Evolutionary conservation across 2,113 vertebrate species (phyloP), one percentile per base, ranked within the genome.

Genomic region (Pseudorasbora parva): DNA sequence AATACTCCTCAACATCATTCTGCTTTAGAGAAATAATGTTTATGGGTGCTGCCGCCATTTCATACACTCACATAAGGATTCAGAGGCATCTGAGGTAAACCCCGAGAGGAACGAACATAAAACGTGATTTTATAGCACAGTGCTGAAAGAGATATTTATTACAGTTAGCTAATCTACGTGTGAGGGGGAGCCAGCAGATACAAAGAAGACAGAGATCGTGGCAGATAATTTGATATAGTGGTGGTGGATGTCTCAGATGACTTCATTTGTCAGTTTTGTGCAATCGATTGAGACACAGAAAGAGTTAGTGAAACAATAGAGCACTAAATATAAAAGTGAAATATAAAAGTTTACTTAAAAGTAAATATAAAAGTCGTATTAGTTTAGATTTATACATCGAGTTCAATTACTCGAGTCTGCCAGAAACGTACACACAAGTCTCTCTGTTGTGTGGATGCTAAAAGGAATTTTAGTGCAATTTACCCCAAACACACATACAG

Each of bases 1-100:
- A 82, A 57, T 47, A 82, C 45, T 69, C 49, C 14, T 49, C 57
- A 71, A 88, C 86, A 64, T 82, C 33, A 11, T 74, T 86, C 84
- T 69, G 68, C 84, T 84, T 87, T 37, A 84, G 71, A 86, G 78
- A 85, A 91, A 91, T 87, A 87, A 86, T 88, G 43, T 92, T 91
- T 91, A 92, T 89, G 78, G 88, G 71, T 17, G 2, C 79, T 82
- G 23, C 84, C 60, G 27, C 88, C 78, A 51, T 62, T 62, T 86
- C 84, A 73, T 49, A 82, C 37, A 23, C 68, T 88, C 85, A 87
- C 77, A 88, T 87, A 86, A 57, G 86, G 85, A 86, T 90, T 87
- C 76, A 87, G 77, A 76, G 71, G 83, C 81, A 62, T 17, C 73
- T 91, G 91, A 92, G 84, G 78, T 91, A 85, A 88, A 82, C 80